Evolutionary conservation across 2,797 vertebrate genomes (phyloP), one percentile per base, ranked within the genome.

Genomic region (Corythornis leucogaster): DNA sequence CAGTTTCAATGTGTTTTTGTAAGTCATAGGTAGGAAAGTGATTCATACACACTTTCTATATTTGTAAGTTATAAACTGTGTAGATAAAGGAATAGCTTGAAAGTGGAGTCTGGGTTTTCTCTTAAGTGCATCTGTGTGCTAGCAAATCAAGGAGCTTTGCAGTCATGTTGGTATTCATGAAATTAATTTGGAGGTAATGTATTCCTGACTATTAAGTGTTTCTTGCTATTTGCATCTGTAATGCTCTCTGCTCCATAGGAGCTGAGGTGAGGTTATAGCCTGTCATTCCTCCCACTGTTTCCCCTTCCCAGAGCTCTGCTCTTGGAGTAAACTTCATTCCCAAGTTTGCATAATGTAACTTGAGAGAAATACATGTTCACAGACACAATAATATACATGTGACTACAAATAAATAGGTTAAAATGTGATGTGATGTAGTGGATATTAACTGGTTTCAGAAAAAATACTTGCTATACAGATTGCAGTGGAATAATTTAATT

Each of bases 301-400:
- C 28, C 30, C 3, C 3, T 59, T 80, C 18, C 30, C 35, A 22
- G 63, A 59, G 28, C 62, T 84, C 40, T 87, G 22, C 58, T 64
- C 6, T 55, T 89, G 69, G 45, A 80, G 12, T 87, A 68, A 88
- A 76, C 35, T 58, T 86, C 35, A 55, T 70, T 83, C 16, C n/a
- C 11, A 38, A 9, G 3, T 64, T 86, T 90, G 14, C 38, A 2
- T 70, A 22, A 12, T 69, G 30, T 59, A 54, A 57, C 3, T 68
- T 33, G 38, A 48, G 30, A 38, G 43, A 71, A 85, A 35, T 48
- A n/a, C 1, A 5, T 42, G 7, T 85, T 48, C 13, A 33, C 26
- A 74, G 43, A 26, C 80, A 12, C 30, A 62, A 1, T 45, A 48
- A 70, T 57, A 78, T 74, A 33, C 30, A 9, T 25, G 25, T 38